Evolutionary conservation across 2,797 vertebrate genomes (phyloP).

Genomic region (Melanotaenia pygmaea): DNA sequence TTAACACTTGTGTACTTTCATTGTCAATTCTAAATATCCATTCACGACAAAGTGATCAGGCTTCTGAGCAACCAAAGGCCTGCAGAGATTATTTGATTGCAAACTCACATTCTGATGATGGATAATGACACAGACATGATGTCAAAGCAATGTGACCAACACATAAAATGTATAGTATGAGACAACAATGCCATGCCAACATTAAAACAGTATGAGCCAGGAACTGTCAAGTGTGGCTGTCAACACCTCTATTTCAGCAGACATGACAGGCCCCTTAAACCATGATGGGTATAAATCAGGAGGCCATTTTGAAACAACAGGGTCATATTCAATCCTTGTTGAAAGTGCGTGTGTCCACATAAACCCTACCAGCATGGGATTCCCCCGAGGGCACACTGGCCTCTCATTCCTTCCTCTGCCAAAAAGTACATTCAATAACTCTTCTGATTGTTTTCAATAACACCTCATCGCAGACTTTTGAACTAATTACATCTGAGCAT

Average conservation of each 20-base stretch:
- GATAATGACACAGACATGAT: slow-evolving; percentile 10
- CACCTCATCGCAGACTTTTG: slow-evolving; percentile 22
- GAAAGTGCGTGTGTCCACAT: slow-evolving; percentile 76
- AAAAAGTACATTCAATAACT: slow-evolving; percentile 47
- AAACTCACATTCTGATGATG: slow-evolving; percentile 4
- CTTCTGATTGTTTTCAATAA: slow-evolving; percentile 39
- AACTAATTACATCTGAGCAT: not conserved
- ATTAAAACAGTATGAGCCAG: slow-evolving; percentile 78
- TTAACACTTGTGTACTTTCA: not conserved
- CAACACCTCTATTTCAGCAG: slow-evolving; percentile 84
- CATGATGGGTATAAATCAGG: slow-evolving; percentile 85
- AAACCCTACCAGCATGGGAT: slow-evolving; percentile 79
- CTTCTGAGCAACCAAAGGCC: not conserved
- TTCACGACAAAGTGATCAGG: not conserved
- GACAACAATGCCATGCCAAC: slow-evolving; percentile 56
- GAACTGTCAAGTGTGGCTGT: slow-evolving; percentile 82
- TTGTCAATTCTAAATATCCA: not conserved
- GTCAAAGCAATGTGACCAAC: slow-evolving; percentile 13
- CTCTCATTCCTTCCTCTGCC: slow-evolving; percentile 51
- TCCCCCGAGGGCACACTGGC: slow-evolving; percentile 58
- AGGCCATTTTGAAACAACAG: slow-evolving; percentile 84
- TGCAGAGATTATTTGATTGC: slow-evolving; percentile 7
- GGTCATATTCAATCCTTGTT: slow-evolving; percentile 80
- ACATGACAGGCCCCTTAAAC: slow-evolving; percentile 79
- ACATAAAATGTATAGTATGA: slow-evolving; percentile 32